Evolutionary conservation across 2,797 vertebrate genomes (phyloP), one percentile per base, ranked within the genome.

Genomic region (Bovichtus diacanthus): DNA sequence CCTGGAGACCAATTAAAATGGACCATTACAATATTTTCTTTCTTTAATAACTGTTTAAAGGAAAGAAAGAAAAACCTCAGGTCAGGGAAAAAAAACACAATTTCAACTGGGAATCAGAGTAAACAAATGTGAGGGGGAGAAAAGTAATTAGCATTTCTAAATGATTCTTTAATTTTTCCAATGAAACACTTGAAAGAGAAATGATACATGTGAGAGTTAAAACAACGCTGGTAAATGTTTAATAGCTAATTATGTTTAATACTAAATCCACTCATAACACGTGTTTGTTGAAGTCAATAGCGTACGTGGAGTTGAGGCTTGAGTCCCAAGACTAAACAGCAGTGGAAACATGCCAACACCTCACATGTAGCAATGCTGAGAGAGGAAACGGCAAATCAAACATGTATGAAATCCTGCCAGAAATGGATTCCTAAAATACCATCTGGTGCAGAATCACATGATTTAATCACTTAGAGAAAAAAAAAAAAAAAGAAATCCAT

Each of bases 1-100:
- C 65, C 81, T 11, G 1, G 86, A 87, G 90, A 87, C 90, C 88
- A 93, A 93, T 93, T 93, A 91, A 89, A 93, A 90, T 60, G 39
- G 78, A 80, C 68, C 27, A 80, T 90, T 88, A 82, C 27, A 70
- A 76, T 86, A 82, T 88, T 87, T 87, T 85, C 62, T 83, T 78
- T 74, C 77, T 80, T 84, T 91, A 85, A 84, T 86, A 87, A 80
- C 76, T 69, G 47, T 84, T 85, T 83, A 87, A 89, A 84, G 18
- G 21, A 34, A 77, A 74, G 38, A 23, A 10, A 51, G 15, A 43
- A 78, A 81, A 79, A 73, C 13, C 50, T 61, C 39, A 41, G 87
- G 82, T 84, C 62, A 73, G 61, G n/a, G 74, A 72, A 77, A 84
- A 70, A 50, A 84, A 79, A 47, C 7, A 54, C 38, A 63, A 39